Base-by-base conservation (phyloP, 2,797 vertebrate species). In the Urophycis tenuis region DNA sequence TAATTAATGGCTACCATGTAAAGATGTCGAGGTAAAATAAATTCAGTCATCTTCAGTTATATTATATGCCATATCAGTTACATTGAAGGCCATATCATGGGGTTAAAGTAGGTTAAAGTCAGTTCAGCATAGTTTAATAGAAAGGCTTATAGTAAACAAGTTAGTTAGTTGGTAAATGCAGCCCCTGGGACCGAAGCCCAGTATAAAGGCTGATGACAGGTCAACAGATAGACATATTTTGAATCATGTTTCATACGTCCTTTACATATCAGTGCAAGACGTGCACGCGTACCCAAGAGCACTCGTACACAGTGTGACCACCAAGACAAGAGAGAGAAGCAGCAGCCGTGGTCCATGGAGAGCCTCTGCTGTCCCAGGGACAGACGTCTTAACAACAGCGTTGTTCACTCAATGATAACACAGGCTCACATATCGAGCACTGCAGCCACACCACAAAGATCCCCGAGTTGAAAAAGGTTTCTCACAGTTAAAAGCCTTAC, bases 391-490 rank as follows among this genome's bases (percentile, higher is more conserved):
- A 60, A 60, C 22, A 53, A 53, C 17, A 60, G 11, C 53, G 53
- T 25, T 25, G 25, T 60, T 60, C 53, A 60, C 53, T 2, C 25
- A 60, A 25, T 25, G 53, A 60, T n/a, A 53, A 15, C 45, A 19
- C 19, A 19, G 45, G 15, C 35, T 45, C 4, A 19, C 39, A 10
- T 49, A 49, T 32, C 10, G 39, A 53, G 25, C 19, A 74, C 29
- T 17, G 17, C 29, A 34, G 70, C 71, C 3, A 17, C 30, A 32
- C 9, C 29, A 74, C 29, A 45, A 74, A 74, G 39, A 74, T 12
- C 74, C 33, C 33, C n/a, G 12, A 39, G n/a, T 70, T 75, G n/a
- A 75, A 75, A 32, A 31, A 11, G 49, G 33, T 74, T 74, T 77
- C 49, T 36, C 33, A 19, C 76, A 49, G 34, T 71, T 53, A 76